A percentile compares a stretch with the other conserved stretches of the same genome.
Conservation (phyloP, 2,113 vertebrate genomes). For the Struthio camelus region DNA sequence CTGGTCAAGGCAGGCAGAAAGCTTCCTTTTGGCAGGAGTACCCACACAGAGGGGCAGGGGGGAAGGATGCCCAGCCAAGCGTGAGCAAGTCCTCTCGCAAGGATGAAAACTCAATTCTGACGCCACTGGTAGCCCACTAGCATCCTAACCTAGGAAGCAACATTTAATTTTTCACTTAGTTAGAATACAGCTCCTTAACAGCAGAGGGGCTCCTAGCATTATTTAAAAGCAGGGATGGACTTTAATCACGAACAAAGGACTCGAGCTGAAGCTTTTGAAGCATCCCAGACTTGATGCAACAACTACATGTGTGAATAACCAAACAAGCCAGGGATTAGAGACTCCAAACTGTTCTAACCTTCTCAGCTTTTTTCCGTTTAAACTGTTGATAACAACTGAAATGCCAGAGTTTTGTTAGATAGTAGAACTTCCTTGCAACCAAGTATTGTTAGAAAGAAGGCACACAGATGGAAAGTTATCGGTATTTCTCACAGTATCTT, state of each 20-base stretch:
- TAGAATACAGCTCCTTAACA: neutral
- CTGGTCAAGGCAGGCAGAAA: neutral
- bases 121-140: neutral
- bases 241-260: neutral
- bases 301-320: neutral
- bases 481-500: neutral
- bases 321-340: neutral
- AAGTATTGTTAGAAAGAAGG: neutral
- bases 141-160: neutral
- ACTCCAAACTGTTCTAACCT: neutral
- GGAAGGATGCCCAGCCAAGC: neutral
- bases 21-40: rapidly evolving
- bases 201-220: neutral
- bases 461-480: neutral
- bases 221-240: neutral
- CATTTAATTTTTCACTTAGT: neutral
- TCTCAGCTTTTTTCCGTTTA: neutral
- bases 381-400: neutral
- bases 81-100: neutral
- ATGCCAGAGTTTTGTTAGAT: neutral
- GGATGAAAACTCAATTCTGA: neutral
- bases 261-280: neutral
- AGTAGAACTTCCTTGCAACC: neutral
- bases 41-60: rapidly evolving
- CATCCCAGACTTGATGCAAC: neutral